Evolutionary conservation across 2,113 vertebrate genomes (phyloP).

Genomic region (Cygnus atratus): DNA sequence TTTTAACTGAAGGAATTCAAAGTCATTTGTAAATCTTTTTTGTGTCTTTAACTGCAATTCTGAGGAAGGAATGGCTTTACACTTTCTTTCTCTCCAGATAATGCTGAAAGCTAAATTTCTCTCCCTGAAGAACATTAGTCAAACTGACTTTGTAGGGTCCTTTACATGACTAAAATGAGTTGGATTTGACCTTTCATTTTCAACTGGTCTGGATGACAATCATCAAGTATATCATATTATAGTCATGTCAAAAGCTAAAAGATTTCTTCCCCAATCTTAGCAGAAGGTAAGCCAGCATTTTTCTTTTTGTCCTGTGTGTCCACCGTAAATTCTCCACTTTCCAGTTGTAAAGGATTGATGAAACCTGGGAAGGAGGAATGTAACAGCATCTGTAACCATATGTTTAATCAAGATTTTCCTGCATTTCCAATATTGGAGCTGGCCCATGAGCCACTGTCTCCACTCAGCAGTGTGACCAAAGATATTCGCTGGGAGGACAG

Average conservation of each 20-base stretch:
- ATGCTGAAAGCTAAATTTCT: slow-evolving; percentile 47
- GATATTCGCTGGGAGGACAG: fast-evolving
- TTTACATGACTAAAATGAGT: slow-evolving; percentile 48
- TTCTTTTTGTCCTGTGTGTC: neutral
- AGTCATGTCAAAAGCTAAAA: slow-evolving; percentile 54
- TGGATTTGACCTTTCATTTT: slow-evolving; percentile 64
- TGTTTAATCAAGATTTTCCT: neutral
- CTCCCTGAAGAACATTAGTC: slow-evolving; percentile 50
- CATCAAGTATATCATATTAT: slow-evolving; percentile 55
- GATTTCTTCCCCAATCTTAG: neutral
- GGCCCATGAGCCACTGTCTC: neutral
- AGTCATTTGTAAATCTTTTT: slow-evolving; percentile 44
- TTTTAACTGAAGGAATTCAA: slow-evolving; percentile 33
- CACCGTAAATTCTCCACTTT: slow-evolving; percentile 17
- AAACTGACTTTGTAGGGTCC: slow-evolving; percentile 30
- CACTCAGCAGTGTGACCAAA: neutral
- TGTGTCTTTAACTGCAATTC: slow-evolving; percentile 34
- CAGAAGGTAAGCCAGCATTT: neutral
- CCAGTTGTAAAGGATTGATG: neutral
- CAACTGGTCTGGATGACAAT: slow-evolving; percentile 45
- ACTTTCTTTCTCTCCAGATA: slow-evolving; percentile 30
- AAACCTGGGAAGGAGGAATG: neutral
- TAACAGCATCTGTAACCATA: neutral
- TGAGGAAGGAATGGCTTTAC: slow-evolving; percentile 49
- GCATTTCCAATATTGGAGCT: neutral